phyloP scores from a whole-genome alignment of 2,797 vertebrate genomes.

The Helarctos malayanus region DNA sequence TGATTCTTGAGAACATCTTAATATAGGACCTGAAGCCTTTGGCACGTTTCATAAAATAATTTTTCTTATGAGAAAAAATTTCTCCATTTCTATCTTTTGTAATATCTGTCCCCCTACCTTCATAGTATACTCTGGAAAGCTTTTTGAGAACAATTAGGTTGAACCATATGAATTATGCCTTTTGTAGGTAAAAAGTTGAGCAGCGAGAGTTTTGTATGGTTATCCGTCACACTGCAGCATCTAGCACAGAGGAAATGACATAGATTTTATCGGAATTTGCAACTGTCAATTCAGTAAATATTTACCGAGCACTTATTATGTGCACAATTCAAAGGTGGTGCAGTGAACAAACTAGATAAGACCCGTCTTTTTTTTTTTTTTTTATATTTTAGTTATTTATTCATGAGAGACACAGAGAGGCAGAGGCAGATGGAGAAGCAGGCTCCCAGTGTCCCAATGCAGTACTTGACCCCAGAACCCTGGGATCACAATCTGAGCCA shows the following conservation, averaged over 20 bases:
- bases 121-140: not conserved
- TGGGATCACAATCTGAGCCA: not conserved
- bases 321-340: not conserved
- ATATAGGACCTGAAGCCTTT: not conserved
- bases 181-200: not conserved
- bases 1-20: not conserved
- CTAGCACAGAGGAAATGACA: not conserved
- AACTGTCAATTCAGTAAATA: not conserved
- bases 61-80: slow-evolving; percentile 23
- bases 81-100: slow-evolving; percentile 31
- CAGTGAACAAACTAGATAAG: not conserved
- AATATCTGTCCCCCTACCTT: not conserved
- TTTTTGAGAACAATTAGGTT: not conserved
- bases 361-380: not conserved
- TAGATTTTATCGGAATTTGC: not conserved
- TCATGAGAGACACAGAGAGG: not conserved
- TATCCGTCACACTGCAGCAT: not conserved
- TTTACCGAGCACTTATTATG: not conserved
- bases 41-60: not conserved
- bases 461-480: too few relatives aligned
- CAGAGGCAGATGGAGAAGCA: not conserved
- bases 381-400: too few relatives aligned
- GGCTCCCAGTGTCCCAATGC: too few relatives aligned
- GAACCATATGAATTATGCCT: not conserved
- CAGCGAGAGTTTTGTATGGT: not conserved